phyloP scores from a whole-genome alignment of 2,113 vertebrate species.

The Mungos mungo region DNA sequence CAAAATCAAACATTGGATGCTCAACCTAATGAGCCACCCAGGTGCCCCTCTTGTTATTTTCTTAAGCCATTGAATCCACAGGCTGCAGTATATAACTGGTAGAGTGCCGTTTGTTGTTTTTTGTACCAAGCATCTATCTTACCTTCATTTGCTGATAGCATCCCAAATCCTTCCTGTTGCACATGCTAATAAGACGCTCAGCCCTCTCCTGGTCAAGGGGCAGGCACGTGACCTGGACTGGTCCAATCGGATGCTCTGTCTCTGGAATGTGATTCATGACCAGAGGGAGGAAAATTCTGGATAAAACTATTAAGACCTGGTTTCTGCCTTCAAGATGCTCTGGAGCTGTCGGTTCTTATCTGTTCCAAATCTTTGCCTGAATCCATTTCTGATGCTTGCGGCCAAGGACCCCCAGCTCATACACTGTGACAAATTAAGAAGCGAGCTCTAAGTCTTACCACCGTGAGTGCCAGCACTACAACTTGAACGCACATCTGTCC shows the following conservation, averaged over 20 bases:
- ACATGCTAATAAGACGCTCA: background rate
- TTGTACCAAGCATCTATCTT: background rate
- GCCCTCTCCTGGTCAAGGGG: background rate
- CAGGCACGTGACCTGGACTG: background rate
- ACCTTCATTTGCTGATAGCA: background rate
- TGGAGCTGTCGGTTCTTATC: background rate
- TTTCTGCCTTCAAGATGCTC: background rate
- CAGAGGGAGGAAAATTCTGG: background rate
- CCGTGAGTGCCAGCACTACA: background rate
- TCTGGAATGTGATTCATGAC: background rate
- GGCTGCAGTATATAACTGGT: background rate
- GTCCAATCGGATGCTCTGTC: background rate
- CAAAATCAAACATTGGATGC: no score
- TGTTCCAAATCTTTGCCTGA: background rate
- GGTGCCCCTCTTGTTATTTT: background rate
- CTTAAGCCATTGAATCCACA: background rate
- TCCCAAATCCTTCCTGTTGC: background rate
- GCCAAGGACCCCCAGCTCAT: background rate
- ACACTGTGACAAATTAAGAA: background rate
- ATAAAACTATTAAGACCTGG: background rate
- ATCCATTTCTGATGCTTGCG: background rate
- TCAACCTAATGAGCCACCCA: no score
- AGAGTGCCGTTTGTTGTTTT: background rate
- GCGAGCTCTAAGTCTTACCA: background rate
- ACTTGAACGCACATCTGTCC: background rate